Evolutionary conservation across 1,140 invertebrate genomes (phyloP).

Genomic region (Drosophila ambigua): DNA sequence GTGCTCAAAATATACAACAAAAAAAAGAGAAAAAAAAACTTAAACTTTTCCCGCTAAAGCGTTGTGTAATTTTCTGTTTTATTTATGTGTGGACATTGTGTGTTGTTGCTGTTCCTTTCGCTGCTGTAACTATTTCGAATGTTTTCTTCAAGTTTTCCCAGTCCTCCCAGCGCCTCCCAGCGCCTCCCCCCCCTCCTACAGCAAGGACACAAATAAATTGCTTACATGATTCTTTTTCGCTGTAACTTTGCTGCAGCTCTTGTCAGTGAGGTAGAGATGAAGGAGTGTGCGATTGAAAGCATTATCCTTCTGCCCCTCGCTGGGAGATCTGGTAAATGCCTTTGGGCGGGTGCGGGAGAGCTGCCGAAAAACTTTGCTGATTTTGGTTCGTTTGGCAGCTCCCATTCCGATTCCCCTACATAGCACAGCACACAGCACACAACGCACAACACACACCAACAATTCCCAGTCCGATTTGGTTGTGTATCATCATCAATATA

Average conservation of each 20-base stretch:
- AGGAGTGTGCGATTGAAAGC: constrained; percentile 36
- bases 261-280: constrained; percentile 7
- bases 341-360: constrained; percentile 25
- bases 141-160: constrained; percentile 54
- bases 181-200: constrained; percentile 1
- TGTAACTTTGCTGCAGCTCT: constrained; percentile 22
- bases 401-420: too few relatives aligned
- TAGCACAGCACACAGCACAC: too few relatives aligned
- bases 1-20: constrained; percentile 1
- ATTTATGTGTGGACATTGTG: constrained; percentile 54
- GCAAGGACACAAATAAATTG: constrained; percentile 72
- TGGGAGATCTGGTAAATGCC: constrained; percentile 49
- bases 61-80: constrained; percentile 53
- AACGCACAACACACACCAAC: too few relatives aligned
- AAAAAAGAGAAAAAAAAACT: constrained; percentile 25
- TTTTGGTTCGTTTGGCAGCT: constrained; percentile 34
- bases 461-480: not conserved
- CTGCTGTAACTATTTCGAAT: constrained; percentile 61
- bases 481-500: constrained; percentile 61
- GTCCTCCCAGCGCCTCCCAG: not conserved
- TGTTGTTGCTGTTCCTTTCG: constrained; percentile 23
- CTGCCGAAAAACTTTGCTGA: constrained; percentile 33
- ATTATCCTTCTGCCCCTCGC: constrained; percentile 33
- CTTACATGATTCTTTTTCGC: constrained; percentile 51
- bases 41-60: constrained; percentile 28